Percentiles rank a stretch among this genome's conserved stretches.
Conservation (phyloP, 2,113 vertebrate genomes). For the Dasyprocta punctata region DNA sequence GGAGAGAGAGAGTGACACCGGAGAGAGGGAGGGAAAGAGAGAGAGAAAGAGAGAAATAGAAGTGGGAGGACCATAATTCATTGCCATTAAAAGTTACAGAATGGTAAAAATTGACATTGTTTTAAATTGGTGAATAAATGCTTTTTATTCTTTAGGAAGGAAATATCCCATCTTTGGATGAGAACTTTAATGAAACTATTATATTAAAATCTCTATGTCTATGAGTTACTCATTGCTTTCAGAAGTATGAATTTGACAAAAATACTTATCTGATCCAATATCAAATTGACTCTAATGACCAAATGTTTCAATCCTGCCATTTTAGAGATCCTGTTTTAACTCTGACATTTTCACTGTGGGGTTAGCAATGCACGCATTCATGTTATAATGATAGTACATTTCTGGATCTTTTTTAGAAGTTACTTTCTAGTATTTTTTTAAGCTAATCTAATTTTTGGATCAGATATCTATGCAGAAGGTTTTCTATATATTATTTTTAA, state of each 20-base stretch:
- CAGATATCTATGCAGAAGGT: neutral
- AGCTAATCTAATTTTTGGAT: slow-evolving; percentile 15
- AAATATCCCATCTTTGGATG: neutral
- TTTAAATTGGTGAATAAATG: neutral
- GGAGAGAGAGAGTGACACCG: neutral
- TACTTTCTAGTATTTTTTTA: neutral
- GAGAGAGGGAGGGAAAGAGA: neutral
- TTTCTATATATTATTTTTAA: slow-evolving; percentile 23
- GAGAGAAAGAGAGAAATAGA: neutral
- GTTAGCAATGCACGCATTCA: neutral
- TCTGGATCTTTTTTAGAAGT: neutral
- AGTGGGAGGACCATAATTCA: neutral
- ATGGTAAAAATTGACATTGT: neutral
- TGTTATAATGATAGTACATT: neutral
- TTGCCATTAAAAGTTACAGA: neutral
- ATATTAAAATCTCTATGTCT: slow-evolving; percentile 19
- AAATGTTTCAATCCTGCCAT: neutral
- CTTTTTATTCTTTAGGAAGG: neutral
- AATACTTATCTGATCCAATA: neutral
- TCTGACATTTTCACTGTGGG: neutral
- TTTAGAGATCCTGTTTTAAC: neutral
- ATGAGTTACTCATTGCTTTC: neutral
- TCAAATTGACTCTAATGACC: neutral
- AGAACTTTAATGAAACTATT: neutral
- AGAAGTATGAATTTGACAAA: neutral